Evolutionary conservation across 2,113 vertebrate species (phyloP), one percentile per base, ranked within the genome.

Genomic region (Burhinus oedicnemus): DNA sequence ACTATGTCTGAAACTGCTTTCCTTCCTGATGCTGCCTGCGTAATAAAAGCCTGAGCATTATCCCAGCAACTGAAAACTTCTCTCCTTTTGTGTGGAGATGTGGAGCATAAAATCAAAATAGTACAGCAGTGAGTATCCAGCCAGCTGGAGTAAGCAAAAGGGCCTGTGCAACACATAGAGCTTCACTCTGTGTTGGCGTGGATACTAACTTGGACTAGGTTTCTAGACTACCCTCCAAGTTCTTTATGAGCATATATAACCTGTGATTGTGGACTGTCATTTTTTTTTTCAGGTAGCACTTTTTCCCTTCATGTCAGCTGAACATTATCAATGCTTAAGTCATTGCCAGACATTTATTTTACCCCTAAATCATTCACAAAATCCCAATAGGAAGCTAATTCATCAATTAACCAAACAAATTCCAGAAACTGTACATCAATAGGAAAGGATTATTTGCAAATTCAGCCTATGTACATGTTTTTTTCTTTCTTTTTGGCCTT

Each of bases 341-440:
- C 18, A 92, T 51, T 93, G 55, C 17, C 80, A 83, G 76, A 44
- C 30, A 70, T 83, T 74, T 83, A 38, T 76, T 94, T 78, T 80
- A 61, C 40, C 26, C 45, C 26, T 71, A 84, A 75, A 90, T 85
- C 61, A 87, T 62, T 72, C 52, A 78, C 8, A 18, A 64, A 79
- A 78, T 19, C 38, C 60, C 2, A 23, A 89, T 38, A 86, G 38
- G 17, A 54, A 76, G 74, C 66, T 83, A 26, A 89, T 65, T 60
- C 87, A 69, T 90, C 70, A 83, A 74, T 58, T 89, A 77, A 83
- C 45, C 34, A 72, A 57, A 92, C 5, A 58, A 77, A 44, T 76
- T 62, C 36, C 75, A 47, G 42, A 58, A 88, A 77, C 19, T 54
- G 49, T 51, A 69, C 32, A 51, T 68, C 47, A 60, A 0, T 68